Conservation (phyloP, 2,113 vertebrate genomes). For the Opisthocomus hoazin region DNA sequence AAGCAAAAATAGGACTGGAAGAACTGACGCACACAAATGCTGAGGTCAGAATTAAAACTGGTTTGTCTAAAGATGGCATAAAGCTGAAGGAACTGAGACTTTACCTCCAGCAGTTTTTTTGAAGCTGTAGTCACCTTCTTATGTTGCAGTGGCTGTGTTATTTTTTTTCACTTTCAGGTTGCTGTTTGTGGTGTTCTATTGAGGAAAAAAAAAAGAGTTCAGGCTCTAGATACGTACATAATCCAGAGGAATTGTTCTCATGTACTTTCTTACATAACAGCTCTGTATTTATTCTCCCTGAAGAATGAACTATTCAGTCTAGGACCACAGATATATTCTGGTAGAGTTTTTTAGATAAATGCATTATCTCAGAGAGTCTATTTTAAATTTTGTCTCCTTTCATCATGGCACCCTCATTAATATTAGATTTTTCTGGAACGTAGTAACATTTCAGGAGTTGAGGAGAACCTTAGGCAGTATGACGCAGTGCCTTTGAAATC, state of each 20-base stretch:
- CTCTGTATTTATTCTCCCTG: constrained; percentile 4
- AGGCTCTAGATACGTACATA: neutral
- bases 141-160: neutral
- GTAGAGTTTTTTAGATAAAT: neutral
- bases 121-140: neutral
- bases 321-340: neutral
- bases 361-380: neutral
- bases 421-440: neutral
- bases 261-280: constrained; percentile 22
- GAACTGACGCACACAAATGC: constrained; percentile 47
- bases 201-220: neutral
- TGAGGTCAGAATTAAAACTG: constrained; percentile 59
- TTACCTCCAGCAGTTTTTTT: constrained; percentile 44
- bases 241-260: constrained; percentile 20
- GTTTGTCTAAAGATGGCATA: constrained; percentile 52
- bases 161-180: constrained; percentile 17
- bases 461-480: neutral
- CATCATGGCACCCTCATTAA: neutral
- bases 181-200: neutral
- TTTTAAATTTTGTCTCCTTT: neutral
- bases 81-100: constrained; percentile 38
- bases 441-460: neutral
- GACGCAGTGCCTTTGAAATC: neutral
- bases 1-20: constrained; percentile 52
- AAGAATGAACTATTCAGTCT: neutral